Evolutionary conservation across 2,797 vertebrate genomes (phyloP).

Genomic region (Enteromius trimaculatus): DNA sequence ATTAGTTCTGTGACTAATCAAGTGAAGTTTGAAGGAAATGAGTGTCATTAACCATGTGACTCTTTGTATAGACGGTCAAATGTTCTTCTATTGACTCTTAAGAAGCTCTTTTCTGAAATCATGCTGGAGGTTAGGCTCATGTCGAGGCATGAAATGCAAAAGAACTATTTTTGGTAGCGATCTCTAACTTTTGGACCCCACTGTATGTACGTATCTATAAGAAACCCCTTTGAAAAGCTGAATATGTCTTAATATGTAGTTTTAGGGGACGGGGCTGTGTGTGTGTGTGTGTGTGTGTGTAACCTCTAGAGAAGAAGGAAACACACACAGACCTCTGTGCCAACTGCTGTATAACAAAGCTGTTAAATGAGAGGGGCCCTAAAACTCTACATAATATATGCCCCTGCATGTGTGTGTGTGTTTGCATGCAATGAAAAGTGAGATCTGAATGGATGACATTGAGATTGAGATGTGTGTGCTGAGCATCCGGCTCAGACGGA

Average conservation of each 20-base stretch:
- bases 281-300: constrained; percentile 23
- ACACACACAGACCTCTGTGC: constrained; percentile 1
- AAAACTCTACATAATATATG: background rate
- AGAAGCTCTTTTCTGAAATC: background rate
- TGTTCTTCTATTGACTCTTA: background rate
- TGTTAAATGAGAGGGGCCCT: background rate
- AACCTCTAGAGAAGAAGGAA: background rate
- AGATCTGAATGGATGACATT: constrained; percentile 20
- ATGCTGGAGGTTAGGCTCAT: background rate
- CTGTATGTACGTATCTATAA: background rate
- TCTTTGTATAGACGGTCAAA: too few species aligned
- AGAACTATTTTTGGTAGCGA: background rate
- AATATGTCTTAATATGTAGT: background rate
- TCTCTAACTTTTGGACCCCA: background rate
- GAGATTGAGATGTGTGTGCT: constrained; percentile 19
- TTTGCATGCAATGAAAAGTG: constrained; percentile 1
- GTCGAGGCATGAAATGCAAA: background rate
- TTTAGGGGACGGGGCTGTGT: background rate
- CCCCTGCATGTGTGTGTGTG: constrained; percentile 39
- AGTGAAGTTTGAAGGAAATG: background rate
- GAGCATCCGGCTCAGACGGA: background rate
- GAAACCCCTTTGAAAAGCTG: background rate
- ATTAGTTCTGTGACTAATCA: background rate
- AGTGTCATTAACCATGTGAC: background rate
- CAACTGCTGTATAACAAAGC: constrained; percentile 10